These are phyloP conservation scores for Portevinia maculata DNA, from an alignment of 2,888 invertebrate genomes.

Conservation along the genomic window DNA sequence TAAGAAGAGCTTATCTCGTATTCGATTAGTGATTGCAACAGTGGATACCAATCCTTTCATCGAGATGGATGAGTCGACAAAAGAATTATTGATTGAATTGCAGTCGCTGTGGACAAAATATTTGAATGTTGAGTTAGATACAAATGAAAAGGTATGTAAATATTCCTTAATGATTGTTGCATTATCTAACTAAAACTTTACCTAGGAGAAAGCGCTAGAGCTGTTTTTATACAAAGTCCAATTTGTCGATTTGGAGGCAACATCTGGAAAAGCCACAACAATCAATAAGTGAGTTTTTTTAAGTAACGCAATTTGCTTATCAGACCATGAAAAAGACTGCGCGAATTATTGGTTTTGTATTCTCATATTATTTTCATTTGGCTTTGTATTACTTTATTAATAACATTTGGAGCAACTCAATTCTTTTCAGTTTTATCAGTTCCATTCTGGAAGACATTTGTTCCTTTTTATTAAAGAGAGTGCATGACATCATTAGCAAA, in stretches of 20 bases:
- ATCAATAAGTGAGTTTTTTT: constrained; percentile 33
- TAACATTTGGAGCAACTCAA: constrained; percentile 1
- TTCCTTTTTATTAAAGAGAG: constrained; percentile 80
- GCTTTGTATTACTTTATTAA: no score
- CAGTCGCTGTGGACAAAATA: constrained; percentile 40
- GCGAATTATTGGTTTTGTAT: neutral
- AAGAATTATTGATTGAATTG: constrained; percentile 37
- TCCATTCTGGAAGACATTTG: constrained; percentile 81
- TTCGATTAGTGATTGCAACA: constrained; percentile 42
- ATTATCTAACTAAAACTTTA: neutral
- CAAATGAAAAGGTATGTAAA: constrained; percentile 38
- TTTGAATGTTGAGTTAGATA: constrained; percentile 21
- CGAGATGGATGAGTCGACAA: constrained; percentile 43
- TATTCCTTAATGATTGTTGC: neutral
- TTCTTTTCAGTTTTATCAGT: constrained; percentile 78
- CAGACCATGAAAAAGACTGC: constrained; percentile 27
- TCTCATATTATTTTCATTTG: neutral
- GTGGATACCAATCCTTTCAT: constrained; percentile 30
- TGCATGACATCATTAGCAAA: constrained; percentile 81
- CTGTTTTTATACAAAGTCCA: constrained; percentile 80
- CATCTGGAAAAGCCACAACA: constrained; percentile 35
- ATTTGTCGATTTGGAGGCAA: constrained; percentile 74
- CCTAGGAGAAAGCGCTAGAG: constrained; percentile 79
- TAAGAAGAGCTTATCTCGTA: constrained; percentile 45
- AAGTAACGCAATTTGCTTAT: constrained; percentile 30